Evolutionary conservation across 2,888 invertebrate genomes (phyloP), one percentile per base, ranked within the genome.

Genomic region (Melipona beecheii): DNA sequence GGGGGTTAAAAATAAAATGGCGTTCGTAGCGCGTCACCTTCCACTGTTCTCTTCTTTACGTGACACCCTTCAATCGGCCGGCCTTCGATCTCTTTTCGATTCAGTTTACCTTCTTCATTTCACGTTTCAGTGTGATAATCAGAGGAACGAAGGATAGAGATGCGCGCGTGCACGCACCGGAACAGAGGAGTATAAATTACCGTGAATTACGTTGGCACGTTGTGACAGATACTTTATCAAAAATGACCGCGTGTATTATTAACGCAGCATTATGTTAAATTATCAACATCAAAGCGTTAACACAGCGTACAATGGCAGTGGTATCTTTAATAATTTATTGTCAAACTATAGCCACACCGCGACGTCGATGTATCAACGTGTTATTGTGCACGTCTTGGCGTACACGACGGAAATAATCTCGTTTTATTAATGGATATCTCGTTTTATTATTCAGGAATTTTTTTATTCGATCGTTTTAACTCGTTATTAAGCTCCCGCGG

Each of bases 1-100:
- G 31, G n/a, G 21, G 19, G 65, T 75, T 74, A 75, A 75, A 75
- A 75, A 75, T 75, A 75, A 56, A 75, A 56, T 56, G 27, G 17
- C n/a, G 24, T 36, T 36, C 64, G 36, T n/a, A n/a, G n/a, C 52
- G n/a, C 52, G 3, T 36, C 21, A 54, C 65, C 24, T 24, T 24
- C 24, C 6, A 19, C 17, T 74, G 27, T 43, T 11, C 19, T 66
- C n/a, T 65, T 36, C 65, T 54, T 75, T 43, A 19, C 13, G 21
- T 43, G 64, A 56, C 43, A 43, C 74, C 74, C 65, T 54, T 56
- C 43, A 19, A 27, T 66, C 65, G 19, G 6, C 36, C 52, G 6
- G 24, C 54, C n/a, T 60, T 64, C 65, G 64, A 65, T 54, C 54
- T 54, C 54, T 74, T 74, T 36, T 24, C 54, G 36, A 75, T 65